Base-by-base conservation (phyloP, 2,113 vertebrate genomes). In the Willisornis vidua region DNA sequence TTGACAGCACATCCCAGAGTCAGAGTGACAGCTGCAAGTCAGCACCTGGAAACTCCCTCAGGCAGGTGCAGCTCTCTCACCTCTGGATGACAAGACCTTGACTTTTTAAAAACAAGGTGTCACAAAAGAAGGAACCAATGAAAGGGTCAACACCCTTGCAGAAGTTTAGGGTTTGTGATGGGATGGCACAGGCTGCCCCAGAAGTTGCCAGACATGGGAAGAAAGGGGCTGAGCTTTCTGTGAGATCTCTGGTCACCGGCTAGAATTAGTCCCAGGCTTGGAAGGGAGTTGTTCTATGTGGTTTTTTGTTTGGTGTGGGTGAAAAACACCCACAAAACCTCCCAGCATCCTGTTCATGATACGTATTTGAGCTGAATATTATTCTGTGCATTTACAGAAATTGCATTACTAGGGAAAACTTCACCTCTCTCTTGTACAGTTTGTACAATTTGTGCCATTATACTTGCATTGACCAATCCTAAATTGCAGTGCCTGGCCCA, bases 321-420 rank as follows among this genome's bases (percentile, higher is more conserved):
- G 37, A 61, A 62, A 93, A 90, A 10, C 6, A 12, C 5, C 17
- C 41, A 52, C 41, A 75, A 83, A 66, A 62, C 54, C 7, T 7
- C 31, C 51, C 28, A 49, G 5, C 14, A 55, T 49, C 26, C 37
- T 59, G n/a, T 80, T 67, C 35, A 37, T 68, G 37, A 45, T 67
- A 72, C 20, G 26, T 33, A 58, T 77, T 89, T 85, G 81, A 89
- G 70, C 28, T 89, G 67, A 74, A 62, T 78, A 48, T 48, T 72
- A 26, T 61, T 55, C 41, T 55, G 7, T 55, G 54, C 14, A 76
- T 43, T 66, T 25, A 14, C 55, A 88, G 80, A 87, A 61, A 85
- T 33, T 62, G n/a, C 24, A 79, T 95, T 96, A 85, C 93, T 82
- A 92, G 57, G 54, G 84, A 96, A 97, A 96, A 29, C 59, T 94